Evolutionary conservation across 1,140 invertebrate genomes (phyloP).

Genomic region (Zaprionus tsacasi): DNA sequence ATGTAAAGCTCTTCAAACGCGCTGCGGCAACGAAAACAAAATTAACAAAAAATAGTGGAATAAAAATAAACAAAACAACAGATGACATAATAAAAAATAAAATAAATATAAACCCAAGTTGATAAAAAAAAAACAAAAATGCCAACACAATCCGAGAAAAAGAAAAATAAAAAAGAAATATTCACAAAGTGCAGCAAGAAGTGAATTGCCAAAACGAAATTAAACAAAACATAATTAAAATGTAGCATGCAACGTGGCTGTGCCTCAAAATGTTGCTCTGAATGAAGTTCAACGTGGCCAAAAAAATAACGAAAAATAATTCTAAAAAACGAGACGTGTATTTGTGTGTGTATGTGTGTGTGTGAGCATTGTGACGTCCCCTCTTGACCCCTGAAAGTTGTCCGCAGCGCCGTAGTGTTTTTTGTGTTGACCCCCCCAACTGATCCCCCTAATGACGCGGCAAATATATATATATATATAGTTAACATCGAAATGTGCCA

Average conservation of each 20-base stretch:
- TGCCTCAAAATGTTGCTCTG: constrained; percentile 38
- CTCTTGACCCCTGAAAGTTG: constrained; percentile 55
- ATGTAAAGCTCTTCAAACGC: constrained; percentile 46
- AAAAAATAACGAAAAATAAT: constrained; percentile 9
- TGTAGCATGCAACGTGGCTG: constrained; percentile 57
- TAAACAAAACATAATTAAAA: constrained; percentile 15
- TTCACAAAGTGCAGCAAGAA: constrained; percentile 22
- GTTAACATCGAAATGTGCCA: constrained; percentile 50
- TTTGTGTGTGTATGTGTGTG: neutral
- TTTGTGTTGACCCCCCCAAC: constrained; percentile 52
- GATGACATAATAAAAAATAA: constrained; percentile 29
- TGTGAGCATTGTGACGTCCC: constrained; percentile 46
- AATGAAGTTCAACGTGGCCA: constrained; percentile 17
- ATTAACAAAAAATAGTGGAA: constrained; percentile 29
- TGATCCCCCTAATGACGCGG: too few relatives aligned
- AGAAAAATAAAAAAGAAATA: constrained; percentile 1
- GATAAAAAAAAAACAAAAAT: constrained; percentile 42
- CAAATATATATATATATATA: neutral
- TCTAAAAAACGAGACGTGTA: constrained; percentile 29
- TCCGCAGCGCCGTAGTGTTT: constrained; percentile 68
- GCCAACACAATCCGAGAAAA: constrained; percentile 35
- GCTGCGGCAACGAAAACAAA: constrained; percentile 71
- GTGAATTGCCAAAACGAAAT: constrained; percentile 20
- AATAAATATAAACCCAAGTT: constrained; percentile 33
- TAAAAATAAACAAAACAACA: constrained; percentile 24